Base-by-base conservation (phyloP, 2,888 invertebrate species). In the Dendrolimus houi region DNA sequence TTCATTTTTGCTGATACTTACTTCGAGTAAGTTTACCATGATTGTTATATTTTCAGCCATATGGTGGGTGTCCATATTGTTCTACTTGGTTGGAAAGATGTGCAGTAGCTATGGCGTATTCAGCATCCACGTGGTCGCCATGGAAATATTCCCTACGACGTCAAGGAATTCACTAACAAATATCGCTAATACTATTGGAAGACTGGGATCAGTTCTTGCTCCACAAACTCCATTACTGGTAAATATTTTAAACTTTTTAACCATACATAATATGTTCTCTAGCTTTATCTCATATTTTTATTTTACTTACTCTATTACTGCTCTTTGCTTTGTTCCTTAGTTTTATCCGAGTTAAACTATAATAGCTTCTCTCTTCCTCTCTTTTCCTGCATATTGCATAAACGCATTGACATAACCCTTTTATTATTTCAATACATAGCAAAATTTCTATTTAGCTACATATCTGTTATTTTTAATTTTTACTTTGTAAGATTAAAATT, bases 61-160 rank as follows among this genome's bases (percentile, higher is more conserved):
- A 7, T 75, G 77, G 69, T 87, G 87, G 85, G 78, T 79, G 1
- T 91, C 92, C 0, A 69, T 92, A 54, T 55, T 87, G 41, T 67
- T 92, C 56, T 94, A 93, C 77, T 76, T 95, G 62, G 78, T 91
- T 55, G 94, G 94, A 8, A 94, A 93, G 79, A 91, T 93, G 83
- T 92, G 93, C 69, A 94, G 93, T 61, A 93, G 94, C 54, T 92
- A 93, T 68, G 93, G 94, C 8, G 91, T 94, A 69, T 92, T 93
- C 69, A 92, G 93, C 13, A 73, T 94, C 66, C 92, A 93, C 72
- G 92, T 94, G 71, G 93, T 93, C 64, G 93, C 95, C 1, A 91
- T 94, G 67, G 94, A 94, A 81, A 87, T 94, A 71, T 94, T 94
- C 75, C 94, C 94, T n/a, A 94, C 94, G 52, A 92, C 91, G 6